Conservation (phyloP, 2,888 invertebrate genomes). For the Ectropis crepuscularia region DNA sequence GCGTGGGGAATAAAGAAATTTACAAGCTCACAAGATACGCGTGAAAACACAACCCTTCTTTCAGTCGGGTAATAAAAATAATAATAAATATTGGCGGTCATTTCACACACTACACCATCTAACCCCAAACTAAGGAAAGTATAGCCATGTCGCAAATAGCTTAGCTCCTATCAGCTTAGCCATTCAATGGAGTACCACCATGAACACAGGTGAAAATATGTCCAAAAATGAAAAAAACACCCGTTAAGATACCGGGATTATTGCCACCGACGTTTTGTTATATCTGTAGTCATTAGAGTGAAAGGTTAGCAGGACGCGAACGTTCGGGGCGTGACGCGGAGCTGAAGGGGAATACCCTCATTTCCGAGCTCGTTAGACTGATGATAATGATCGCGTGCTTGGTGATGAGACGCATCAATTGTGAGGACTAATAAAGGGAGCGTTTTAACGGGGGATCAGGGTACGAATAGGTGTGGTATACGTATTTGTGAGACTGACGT, state of each 20-base stretch:
- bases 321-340: not conserved
- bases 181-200: conserved; percentile 2
- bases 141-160: not conserved
- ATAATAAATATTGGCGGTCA: too few species aligned
- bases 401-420: conserved; percentile 13
- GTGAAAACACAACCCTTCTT: too few species aligned
- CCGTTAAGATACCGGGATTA: conserved; percentile 27
- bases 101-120: too few species aligned
- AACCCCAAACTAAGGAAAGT: too few species aligned
- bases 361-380: conserved; percentile 18
- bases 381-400: conserved; percentile 29
- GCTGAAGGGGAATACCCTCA: not conserved
- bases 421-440: not conserved
- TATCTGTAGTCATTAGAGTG: conserved; percentile 34
- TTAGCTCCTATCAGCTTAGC: not conserved
- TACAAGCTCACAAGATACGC: too few species aligned
- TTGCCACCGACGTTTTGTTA: conserved; percentile 21
- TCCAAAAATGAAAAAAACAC: conserved; percentile 24
- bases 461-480: too few species aligned
- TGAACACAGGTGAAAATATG: conserved; percentile 25
- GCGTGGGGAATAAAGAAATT: too few species aligned
- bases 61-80: too few species aligned
- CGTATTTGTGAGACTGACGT: too few species aligned
- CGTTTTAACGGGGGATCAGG: not conserved
- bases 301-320: conserved; percentile 31